Conservation (phyloP, 2,797 vertebrate genomes). For the Ptychobarbus kaznakovi region DNA sequence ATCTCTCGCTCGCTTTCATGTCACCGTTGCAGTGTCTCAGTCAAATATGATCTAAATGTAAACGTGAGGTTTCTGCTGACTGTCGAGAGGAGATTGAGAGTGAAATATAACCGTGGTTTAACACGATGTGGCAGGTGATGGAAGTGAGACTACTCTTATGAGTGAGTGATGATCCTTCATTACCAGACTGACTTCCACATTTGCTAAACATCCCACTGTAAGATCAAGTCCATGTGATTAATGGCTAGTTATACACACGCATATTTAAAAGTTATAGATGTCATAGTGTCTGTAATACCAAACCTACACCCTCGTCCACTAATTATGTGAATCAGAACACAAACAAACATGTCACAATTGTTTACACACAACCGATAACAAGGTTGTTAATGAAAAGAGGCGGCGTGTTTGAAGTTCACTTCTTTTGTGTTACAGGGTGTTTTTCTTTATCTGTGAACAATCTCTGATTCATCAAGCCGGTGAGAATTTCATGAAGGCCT, state of each 20-base stretch:
- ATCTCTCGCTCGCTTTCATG: not conserved
- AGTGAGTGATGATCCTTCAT: not conserved
- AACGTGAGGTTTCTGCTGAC: not conserved
- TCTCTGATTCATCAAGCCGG: not conserved
- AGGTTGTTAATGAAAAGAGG: not conserved
- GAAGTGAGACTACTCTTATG: not conserved
- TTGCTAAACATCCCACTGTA: not conserved
- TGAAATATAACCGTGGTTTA: not conserved
- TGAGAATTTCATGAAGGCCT: conserved; percentile 12
- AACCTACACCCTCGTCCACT: not conserved
- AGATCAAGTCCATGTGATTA: not conserved
- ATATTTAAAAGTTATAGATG: not conserved
- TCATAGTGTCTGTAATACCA: not conserved
- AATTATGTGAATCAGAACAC: not conserved
- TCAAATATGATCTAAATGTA: too few species aligned
- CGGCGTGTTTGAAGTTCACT: not conserved
- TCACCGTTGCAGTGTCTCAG: not conserved
- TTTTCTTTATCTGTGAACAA: not conserved
- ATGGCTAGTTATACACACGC: not conserved
- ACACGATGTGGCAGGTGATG: not conserved
- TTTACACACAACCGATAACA: not conserved
- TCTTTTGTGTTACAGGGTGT: not conserved
- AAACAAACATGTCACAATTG: not conserved
- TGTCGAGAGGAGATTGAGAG: not conserved
- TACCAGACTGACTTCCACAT: not conserved